Percentiles rank a stretch among this genome's conserved stretches.
These are phyloP conservation scores for Hylaeus volcanicus DNA, from an alignment of 1,140 invertebrate species.

Conservation along the genomic window DNA sequence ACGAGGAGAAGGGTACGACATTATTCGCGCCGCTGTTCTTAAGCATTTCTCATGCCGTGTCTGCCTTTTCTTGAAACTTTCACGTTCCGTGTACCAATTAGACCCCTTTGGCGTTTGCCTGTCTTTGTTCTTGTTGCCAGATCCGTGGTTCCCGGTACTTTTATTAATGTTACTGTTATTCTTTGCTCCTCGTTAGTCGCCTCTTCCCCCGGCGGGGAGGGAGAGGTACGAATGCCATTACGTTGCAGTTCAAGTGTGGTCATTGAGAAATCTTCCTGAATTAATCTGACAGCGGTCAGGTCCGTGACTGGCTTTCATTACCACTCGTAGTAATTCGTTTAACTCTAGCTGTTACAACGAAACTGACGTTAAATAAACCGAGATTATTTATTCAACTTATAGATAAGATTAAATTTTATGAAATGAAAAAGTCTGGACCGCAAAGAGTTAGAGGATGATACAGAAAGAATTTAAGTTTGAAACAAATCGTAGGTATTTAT, in stretches of 20 bases:
- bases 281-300: neutral
- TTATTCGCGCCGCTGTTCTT: conserved; percentile 16
- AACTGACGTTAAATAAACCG: no score
- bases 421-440: no score
- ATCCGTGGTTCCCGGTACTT: neutral
- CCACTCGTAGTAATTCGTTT: no score
- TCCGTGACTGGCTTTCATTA: no score
- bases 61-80: neutral
- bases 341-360: no score
- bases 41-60: neutral
- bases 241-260: neutral
- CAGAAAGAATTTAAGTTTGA: no score
- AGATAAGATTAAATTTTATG: no score
- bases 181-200: conserved; percentile 15
- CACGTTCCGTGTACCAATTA: conserved; percentile 4
- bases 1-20: conserved; percentile 3
- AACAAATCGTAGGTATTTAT: no score
- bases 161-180: neutral
- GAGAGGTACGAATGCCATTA: neutral
- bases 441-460: no score
- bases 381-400: no score
- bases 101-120: neutral
- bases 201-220: no score
- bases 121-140: neutral
- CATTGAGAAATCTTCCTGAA: neutral